phyloP scores from a whole-genome alignment of 92 coral and sea anemone species.

The Actinernus sp. region DNA sequence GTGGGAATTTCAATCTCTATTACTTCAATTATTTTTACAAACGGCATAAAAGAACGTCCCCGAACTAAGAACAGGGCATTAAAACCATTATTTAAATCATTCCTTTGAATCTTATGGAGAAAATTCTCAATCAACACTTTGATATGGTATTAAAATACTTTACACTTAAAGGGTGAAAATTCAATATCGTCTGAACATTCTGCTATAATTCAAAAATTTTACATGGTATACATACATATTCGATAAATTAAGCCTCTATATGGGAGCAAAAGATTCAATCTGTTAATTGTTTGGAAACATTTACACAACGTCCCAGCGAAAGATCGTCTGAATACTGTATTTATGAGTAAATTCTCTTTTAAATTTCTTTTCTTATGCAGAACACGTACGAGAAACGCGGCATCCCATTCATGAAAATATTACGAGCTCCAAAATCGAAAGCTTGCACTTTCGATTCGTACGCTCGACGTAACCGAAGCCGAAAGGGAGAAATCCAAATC shows the following conservation, averaged over 20 bases:
- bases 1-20: slow-evolving; percentile 77
- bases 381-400: slow-evolving; percentile 53
- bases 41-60: slow-evolving; percentile 79
- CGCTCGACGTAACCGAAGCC: slow-evolving; percentile 22
- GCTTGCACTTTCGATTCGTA: slow-evolving; percentile 43
- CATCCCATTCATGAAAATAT: slow-evolving; percentile 54
- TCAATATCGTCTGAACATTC: slow-evolving; percentile 80
- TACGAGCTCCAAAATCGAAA: slow-evolving; percentile 40
- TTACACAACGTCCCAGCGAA: slow-evolving; percentile 71
- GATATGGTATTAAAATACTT: slow-evolving; percentile 89
- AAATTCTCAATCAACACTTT: slow-evolving; percentile 94
- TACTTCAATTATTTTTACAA: slow-evolving; percentile 56
- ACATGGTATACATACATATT: slow-evolving; percentile 95
- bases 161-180: slow-evolving; percentile 97
- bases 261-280: slow-evolving; percentile 80
- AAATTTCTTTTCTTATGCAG: slow-evolving; percentile 44
- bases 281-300: slow-evolving; percentile 71
- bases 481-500: slow-evolving; percentile 53
- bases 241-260: slow-evolving; percentile 96
- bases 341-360: slow-evolving; percentile 29
- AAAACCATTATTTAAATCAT: slow-evolving; percentile 82
- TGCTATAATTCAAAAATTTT: slow-evolving; percentile 96
- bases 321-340: slow-evolving; percentile 29
- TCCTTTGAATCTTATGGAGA: slow-evolving; percentile 69
- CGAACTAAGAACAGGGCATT: slow-evolving; percentile 71